These are phyloP conservation scores for Gryllus longicercus DNA, from an alignment of 2,888 invertebrate species.

Conservation along the genomic window DNA sequence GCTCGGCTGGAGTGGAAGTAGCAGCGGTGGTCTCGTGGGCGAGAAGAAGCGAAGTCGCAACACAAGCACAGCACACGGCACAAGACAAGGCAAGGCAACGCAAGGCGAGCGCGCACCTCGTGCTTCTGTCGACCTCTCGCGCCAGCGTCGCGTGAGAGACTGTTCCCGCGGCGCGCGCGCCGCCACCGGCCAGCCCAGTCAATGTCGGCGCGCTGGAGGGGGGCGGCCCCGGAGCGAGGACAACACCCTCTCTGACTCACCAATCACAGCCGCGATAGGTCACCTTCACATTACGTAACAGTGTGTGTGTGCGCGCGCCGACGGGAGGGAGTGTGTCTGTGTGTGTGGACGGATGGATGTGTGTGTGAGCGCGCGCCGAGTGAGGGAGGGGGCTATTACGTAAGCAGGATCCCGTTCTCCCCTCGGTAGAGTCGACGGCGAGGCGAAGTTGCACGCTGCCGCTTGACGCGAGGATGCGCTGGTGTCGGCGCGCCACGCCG, in stretches of 20 bases:
- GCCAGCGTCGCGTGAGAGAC: slow-evolving; percentile 5
- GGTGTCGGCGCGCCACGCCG: too few species aligned
- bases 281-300: slow-evolving; percentile 51
- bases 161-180: neutral
- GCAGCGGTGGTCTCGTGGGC: too few species aligned
- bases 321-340: slow-evolving; percentile 23
- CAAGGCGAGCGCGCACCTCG: neutral
- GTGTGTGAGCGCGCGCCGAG: neutral
- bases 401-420: slow-evolving; percentile 37
- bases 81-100: slow-evolving; percentile 4
- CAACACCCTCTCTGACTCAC: slow-evolving; percentile 54
- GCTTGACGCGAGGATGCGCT: too few species aligned
- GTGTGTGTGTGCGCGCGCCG: slow-evolving; percentile 41
- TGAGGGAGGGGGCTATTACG: slow-evolving; percentile 28
- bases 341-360: slow-evolving; percentile 22
- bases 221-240: slow-evolving; percentile 47
- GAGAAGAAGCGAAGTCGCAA: neutral
- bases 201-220: slow-evolving; percentile 38
- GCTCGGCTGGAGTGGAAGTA: neutral
- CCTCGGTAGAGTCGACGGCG: slow-evolving; percentile 28
- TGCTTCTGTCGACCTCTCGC: neutral
- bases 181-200: slow-evolving; percentile 11
- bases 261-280: slow-evolving; percentile 52
- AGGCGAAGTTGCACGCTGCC: slow-evolving; percentile 26
- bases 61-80: neutral